Evolutionary conservation across 2,797 vertebrate species (phyloP), one percentile per base, ranked within the genome.

Genomic region (Gambusia yucatana): DNA sequence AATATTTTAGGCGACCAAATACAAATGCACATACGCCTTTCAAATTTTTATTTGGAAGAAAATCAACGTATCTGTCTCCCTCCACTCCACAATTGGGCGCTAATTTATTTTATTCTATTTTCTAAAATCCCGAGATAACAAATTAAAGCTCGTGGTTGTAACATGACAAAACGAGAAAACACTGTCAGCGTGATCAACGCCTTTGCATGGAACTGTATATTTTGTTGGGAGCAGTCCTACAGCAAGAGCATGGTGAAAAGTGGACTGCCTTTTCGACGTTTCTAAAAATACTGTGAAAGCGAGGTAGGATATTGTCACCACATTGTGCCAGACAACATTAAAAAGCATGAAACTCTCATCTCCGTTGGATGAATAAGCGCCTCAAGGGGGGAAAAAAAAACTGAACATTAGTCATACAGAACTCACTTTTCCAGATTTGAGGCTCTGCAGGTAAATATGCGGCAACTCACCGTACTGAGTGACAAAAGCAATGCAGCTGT

Each of bases 401-500:
- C 46, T 50, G 41, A 81, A 76, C 80, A 82, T 82, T 41, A 71
- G 13, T 82, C 13, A 72, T 28, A 36, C 39, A 70, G 41, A 80
- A 78, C 11, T 67, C 70, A 25, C 22, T 48, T 75, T 70, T 75
- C 20, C 1, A 0, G 30, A 43, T 43, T 48, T 36, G 22, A 72
- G 36, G 47, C 55, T 59, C 43, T 44, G 6, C 10, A 59, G 4
- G 33, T 74, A 75, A 59, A 72, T 48, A 43, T 14, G 44, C 50
- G 22, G 30, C 3, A 11, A 84, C 97, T 96, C 94, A 98, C 98
- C 98, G 82, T 99, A 98, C 93, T 99, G 98, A 20, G 97, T 99
- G 95, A 99, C 97, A 93, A 99, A 99, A 65, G 98, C 97, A 84
- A 99, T 96, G 93, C 98, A 99, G 95, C 98, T 98, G 95, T 97